These are phyloP conservation scores for Camponotus pennsylvanicus DNA, from an alignment of 1,140 invertebrate species.

Conservation along the genomic window DNA sequence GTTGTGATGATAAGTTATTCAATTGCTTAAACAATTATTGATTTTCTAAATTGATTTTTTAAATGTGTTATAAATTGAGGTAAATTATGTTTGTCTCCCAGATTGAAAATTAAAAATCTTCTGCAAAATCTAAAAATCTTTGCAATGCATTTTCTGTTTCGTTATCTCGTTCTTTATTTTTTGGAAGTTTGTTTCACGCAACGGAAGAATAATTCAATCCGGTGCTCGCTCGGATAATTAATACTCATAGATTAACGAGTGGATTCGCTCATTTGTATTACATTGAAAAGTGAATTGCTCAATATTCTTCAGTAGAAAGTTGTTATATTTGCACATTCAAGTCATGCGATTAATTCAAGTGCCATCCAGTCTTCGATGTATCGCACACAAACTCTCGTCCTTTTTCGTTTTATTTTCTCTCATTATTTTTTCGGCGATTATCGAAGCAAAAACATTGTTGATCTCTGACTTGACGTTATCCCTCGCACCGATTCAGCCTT, in stretches of 20 bases:
- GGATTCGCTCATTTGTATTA: neutral
- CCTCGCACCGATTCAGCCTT: slow-evolving; percentile 69
- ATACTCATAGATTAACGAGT: slow-evolving; percentile 6
- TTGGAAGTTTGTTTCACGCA: neutral
- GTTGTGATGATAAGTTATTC: neutral
- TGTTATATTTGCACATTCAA: neutral
- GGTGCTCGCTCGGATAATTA: neutral
- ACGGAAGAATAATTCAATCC: neutral
- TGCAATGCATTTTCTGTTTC: neutral
- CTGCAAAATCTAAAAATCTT: too few relatives aligned
- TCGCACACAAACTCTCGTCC: neutral
- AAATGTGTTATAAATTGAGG: neutral
- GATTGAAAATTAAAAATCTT: neutral
- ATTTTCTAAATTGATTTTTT: slow-evolving; percentile 3
- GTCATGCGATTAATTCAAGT: slow-evolving; percentile 25
- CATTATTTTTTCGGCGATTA: neutral
- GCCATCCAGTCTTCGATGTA: neutral
- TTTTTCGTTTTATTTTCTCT: neutral
- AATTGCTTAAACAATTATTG: neutral
- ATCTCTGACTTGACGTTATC: slow-evolving; percentile 59
- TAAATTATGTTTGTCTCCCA: neutral
- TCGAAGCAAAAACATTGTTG: neutral
- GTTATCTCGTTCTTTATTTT: neutral
- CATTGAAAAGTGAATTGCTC: neutral
- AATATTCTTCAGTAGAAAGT: neutral